These are phyloP conservation scores for Unio pictorum DNA, from an alignment of 2,888 invertebrate species.

Conservation along the genomic window DNA sequence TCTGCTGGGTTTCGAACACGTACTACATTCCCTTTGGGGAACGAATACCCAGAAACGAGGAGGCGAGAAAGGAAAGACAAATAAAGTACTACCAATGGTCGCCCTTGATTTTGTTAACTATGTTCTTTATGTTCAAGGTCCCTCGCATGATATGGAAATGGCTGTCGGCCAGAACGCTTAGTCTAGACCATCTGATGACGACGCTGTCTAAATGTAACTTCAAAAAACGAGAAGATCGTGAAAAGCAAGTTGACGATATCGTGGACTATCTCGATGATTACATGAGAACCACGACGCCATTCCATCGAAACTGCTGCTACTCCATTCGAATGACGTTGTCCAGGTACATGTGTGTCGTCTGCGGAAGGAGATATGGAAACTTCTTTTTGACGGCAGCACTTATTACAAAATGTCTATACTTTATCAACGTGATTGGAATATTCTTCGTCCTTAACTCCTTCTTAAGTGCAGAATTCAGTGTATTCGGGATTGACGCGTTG, in stretches of 20 bases:
- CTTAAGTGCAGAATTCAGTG: constrained; percentile 54
- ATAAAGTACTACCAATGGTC: constrained; percentile 65
- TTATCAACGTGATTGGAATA: constrained; percentile 62
- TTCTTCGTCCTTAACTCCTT: constrained; percentile 63
- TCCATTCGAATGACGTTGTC: constrained; percentile 48
- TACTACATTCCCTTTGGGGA: constrained; percentile 59
- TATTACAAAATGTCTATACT: constrained; percentile 59
- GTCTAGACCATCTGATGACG: constrained; percentile 41
- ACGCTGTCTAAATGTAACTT: no score
- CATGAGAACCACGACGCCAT: constrained; percentile 51
- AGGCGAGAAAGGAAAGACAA: constrained; percentile 42
- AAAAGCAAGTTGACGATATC: constrained; percentile 48
- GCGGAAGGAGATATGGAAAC: constrained; percentile 61
- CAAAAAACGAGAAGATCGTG: constrained; percentile 36
- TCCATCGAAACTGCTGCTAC: constrained; percentile 45
- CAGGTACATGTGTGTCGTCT: constrained; percentile 54
- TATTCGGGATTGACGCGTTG: constrained; percentile 62
- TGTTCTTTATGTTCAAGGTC: constrained; percentile 60
- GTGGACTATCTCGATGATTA: constrained; percentile 55
- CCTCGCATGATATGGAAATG: constrained; percentile 58
- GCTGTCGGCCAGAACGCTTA: constrained; percentile 50
- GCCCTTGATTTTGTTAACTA: constrained; percentile 59
- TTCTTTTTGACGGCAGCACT: constrained; percentile 62
- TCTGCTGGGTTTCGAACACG: constrained; percentile 64
- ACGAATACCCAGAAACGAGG: constrained; percentile 47